Percentiles rank a stretch among this genome's conserved stretches.
These are phyloP conservation scores for Geococcyx californianus DNA, from an alignment of 2,113 vertebrate species.

Conservation along the genomic window DNA sequence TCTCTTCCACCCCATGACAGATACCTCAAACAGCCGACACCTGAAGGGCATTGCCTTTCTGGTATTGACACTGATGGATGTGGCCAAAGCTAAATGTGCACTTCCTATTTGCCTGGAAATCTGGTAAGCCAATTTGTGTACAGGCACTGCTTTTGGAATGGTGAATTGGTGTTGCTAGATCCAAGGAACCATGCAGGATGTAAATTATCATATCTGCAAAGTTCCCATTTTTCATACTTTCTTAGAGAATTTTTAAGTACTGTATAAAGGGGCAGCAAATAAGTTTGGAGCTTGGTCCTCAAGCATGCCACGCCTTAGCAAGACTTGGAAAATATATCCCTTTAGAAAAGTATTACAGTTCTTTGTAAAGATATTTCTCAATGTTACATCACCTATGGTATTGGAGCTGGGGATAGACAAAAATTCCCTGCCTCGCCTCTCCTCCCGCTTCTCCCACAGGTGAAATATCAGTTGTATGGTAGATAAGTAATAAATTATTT, in stretches of 20 bases:
- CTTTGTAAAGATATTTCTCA: background rate
- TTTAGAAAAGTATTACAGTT: background rate
- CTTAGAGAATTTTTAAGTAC: background rate
- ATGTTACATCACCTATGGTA: background rate
- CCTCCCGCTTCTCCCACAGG: too few relatives aligned
- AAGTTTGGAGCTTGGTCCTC: background rate
- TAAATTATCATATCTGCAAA: fast-evolving
- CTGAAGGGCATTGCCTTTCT: background rate
- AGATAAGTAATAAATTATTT: background rate
- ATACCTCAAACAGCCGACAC: background rate
- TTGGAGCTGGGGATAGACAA: background rate
- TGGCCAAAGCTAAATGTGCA: background rate
- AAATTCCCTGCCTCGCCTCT: background rate
- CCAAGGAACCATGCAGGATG: background rate
- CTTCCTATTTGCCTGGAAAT: background rate
- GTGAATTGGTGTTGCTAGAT: background rate
- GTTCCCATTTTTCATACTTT: background rate
- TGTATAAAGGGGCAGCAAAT: background rate
- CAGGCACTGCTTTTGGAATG: fast-evolving
- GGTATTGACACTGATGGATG: background rate
- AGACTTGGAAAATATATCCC: background rate
- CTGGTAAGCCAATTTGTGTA: fast-evolving
- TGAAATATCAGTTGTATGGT: background rate
- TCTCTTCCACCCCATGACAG: background rate
- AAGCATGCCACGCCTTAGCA: background rate